Evolutionary conservation across 2,113 vertebrate species (phyloP), one percentile per base, ranked within the genome.

Genomic region (Pagrus major): DNA sequence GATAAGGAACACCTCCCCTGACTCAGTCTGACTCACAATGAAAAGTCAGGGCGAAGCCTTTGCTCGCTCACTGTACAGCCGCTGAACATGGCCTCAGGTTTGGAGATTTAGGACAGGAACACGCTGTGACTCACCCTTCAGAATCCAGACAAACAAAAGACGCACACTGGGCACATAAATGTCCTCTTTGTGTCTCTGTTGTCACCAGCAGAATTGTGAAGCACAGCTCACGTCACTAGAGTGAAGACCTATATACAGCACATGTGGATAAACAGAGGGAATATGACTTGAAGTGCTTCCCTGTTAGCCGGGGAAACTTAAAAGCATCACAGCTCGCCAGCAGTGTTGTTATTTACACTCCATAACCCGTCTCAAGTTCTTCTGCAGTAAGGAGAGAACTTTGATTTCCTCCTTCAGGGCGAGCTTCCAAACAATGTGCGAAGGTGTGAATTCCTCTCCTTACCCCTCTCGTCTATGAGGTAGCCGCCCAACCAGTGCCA

Each of bases 21-120:
- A 84, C 51, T 89, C 78, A 69, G 49, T 44, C 0, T 92, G 91
- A 91, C 49, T 92, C 89, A 75, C 76, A 76, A 64, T 56, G 74
- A 61, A 70, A 73, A 63, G 70, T 68, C 42, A 68, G 42, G 60
- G 49, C 23, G 31, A 71, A 52, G 49, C 63, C 21, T 77, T 6
- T n/a, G 35, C 51, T 67, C 23, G 0, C 69, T 70, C 10, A 9
- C 44, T 41, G 29, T 15, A 12, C 44, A 75, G 47, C 35, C 49
- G 55, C 52, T 69, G 54, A 90, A 31, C 64, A 64, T 76, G 31
- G 68, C 85, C 81, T 75, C 35, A 41, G 85, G 85, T 86, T 37
- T 70, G 47, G 20, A 66, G 56, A 76, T 82, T 58, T 21, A 11
- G 44, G 44, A 71, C 46, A 60, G 70, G 56, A 80, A 37, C 39